Evolutionary conservation across 2,797 vertebrate genomes (phyloP).

Genomic region (Lacerta viridis): DNA sequence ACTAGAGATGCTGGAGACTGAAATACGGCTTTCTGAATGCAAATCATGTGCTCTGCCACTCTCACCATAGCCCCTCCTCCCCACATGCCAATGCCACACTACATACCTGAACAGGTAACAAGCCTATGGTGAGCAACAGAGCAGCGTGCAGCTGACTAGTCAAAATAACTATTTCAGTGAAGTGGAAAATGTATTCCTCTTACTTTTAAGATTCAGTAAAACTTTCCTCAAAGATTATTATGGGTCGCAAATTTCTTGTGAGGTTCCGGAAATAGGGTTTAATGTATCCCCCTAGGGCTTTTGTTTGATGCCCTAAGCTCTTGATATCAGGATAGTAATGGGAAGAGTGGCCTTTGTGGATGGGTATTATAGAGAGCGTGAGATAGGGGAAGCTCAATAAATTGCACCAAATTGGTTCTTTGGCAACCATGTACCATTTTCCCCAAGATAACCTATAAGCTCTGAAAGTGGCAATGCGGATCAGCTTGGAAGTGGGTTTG

Average conservation of each 20-base stretch:
- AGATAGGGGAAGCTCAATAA: neutral
- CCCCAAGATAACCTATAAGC: slow-evolving; percentile 1
- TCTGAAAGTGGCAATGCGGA: slow-evolving; percentile 25
- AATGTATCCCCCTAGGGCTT: neutral
- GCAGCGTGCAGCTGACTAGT: neutral
- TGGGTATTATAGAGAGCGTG: neutral
- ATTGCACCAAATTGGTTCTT: neutral
- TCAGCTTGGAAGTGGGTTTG: slow-evolving; percentile 31
- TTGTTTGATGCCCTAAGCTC: slow-evolving; percentile 3
- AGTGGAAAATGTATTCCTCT: neutral
- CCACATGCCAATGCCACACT: neutral
- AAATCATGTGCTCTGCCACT: neutral
- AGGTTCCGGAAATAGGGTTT: neutral
- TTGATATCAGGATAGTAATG: neutral
- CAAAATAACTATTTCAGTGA: neutral
- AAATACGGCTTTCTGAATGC: neutral
- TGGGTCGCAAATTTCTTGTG: neutral
- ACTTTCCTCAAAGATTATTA: neutral
- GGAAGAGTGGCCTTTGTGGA: neutral
- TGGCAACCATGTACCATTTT: neutral
- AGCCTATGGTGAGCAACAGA: neutral
- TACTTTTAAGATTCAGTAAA: neutral
- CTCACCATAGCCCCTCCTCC: neutral
- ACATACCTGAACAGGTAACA: neutral
- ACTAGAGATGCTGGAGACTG: neutral